Evolutionary conservation across 2,797 vertebrate genomes (phyloP).

Genomic region (Gallinago nigripennis): DNA sequence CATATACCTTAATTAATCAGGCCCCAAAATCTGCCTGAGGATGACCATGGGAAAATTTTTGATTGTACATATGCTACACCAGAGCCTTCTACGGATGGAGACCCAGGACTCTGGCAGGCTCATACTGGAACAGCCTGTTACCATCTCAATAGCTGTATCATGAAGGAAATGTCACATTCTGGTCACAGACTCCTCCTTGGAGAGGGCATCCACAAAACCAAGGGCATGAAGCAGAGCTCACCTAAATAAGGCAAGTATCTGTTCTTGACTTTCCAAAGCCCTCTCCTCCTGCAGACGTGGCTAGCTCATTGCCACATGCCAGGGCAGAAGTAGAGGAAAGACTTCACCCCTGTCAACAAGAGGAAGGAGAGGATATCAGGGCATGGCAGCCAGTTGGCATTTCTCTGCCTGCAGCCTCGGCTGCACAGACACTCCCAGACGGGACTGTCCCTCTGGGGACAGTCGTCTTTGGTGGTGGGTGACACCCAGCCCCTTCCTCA

Average conservation of each 20-base stretch:
- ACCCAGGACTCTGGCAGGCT: neutral
- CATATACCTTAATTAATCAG: neutral
- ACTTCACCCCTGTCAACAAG: neutral
- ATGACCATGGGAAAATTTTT: neutral
- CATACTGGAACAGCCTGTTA: neutral
- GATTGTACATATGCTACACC: neutral
- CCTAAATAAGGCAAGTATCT: neutral
- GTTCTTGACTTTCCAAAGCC: neutral
- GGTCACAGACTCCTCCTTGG: neutral
- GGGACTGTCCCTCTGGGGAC: neutral
- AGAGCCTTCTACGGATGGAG: neutral
- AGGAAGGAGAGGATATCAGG: neutral
- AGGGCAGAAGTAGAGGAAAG: neutral
- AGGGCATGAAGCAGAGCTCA: neutral
- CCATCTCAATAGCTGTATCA: neutral
- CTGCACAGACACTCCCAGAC: neutral
- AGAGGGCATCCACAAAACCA: neutral
- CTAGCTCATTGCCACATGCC: neutral
- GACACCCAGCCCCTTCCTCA: neutral
- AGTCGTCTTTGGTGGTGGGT: neutral
- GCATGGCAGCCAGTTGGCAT: neutral
- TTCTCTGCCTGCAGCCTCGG: neutral
- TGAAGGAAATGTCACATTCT: neutral
- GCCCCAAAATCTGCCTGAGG: neutral
- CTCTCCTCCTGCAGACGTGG: neutral